Evolutionary conservation across 2,888 invertebrate genomes (phyloP), one percentile per base, ranked within the genome.

Genomic region (Muschampia plurimacula): DNA sequence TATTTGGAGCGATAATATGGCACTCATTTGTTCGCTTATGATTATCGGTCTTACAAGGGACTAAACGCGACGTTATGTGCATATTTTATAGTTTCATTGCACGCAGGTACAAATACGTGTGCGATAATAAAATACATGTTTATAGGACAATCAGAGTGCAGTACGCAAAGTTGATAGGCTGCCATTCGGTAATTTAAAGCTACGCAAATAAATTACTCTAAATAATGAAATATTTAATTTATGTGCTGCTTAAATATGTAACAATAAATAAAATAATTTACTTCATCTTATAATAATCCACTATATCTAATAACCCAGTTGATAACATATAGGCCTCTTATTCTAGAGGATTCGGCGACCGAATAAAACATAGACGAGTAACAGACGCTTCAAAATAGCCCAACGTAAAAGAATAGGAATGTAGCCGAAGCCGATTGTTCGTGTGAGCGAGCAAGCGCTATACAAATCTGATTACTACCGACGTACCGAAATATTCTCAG

Each of bases 31-130:
- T 68, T 49, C 44, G 65, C 32, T 49, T 6, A 6, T 32, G 10
- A 8, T 22, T 6, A 2, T 5, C 49, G 39, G 32, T 71, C 15
- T 5, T 44, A 36, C 65, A 49, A 39, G 36, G 15, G 41, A 22
- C 57, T 46, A 28, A 71, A 12, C 13, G 65, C 59, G 41, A 55
- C 55, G 59, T 66, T 60, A 67, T 55, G 41, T 63, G 62, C 67
- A 72, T 67, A 72, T 72, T 72, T 72, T 72, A 72, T 63, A 72
- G 72, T 72, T 72, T 72, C 66, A 72, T 67, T 72, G 65, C 72
- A 62, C 49, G 52, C 66, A 67, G 62, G 72, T 72, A 72, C 72
- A 72, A 72, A 67, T 72, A 55, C 67, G 62, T 67, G 55, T 41
- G 39, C 32, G 72, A 39, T 68, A 68, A 72, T 72, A 72, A 72